Base-by-base conservation (phyloP, 1,140 invertebrate genomes). In the Hyles euphorbiae region DNA sequence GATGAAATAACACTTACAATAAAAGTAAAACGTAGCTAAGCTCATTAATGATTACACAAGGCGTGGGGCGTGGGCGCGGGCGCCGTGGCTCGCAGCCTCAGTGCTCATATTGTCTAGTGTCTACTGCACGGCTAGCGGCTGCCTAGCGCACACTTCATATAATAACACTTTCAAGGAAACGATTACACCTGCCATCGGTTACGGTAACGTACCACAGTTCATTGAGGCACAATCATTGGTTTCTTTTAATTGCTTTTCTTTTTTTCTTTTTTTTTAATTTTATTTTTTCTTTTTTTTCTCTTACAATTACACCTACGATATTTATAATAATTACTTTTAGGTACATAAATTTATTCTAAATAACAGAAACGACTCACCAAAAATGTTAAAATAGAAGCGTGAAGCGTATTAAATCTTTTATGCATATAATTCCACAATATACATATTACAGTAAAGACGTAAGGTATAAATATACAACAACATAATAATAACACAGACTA, bases 191-290 rank as follows among this genome's bases (percentile, higher is more conserved):
- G 83, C 82, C 83, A 77, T 82, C 78, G 72, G 73, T 81, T 82
- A 83, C 78, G 86, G 86, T 88, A 88, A 86, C 86, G 86, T 88
- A 88, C 86, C 83, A 88, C 86, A 88, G 81, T 87, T 88, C 77
- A 88, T 88, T 88, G 86, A 88, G 86, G 86, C 86, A 88, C 86
- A 87, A 88, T 88, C 83, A 88, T 88, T 88, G 86, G 86, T 88
- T 87, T 83, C 72, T 87, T 87, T 87, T 83, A 78, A 81, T 87
- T 85, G 78, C 83, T 87, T 87, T 84, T 80, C 64, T 61, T 73
- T 83, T 78, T 76, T 78, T 75, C 72, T 79, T 74, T 72, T 69
- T 74, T 74, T 68, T 58, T 67, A 58, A 67, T 70, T 68, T 72
- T 67, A 32, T 73, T 72, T 75, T 69, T 70, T 78, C 72, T 73